phyloP scores from a whole-genome alignment of 2,797 vertebrate genomes.

The Rhinoraja longicauda region DNA sequence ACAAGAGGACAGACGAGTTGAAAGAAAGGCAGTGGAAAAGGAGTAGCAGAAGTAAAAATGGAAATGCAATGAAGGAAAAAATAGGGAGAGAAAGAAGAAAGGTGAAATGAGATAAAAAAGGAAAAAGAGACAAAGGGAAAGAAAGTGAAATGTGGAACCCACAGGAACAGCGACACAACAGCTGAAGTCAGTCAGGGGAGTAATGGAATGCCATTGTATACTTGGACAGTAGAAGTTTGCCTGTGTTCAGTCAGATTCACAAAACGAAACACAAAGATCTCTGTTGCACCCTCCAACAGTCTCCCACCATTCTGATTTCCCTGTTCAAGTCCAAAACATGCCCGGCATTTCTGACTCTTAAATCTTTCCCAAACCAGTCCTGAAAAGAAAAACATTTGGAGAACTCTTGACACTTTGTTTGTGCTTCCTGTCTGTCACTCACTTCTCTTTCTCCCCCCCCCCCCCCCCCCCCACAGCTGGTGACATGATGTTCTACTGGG shows the following conservation, averaged over 20 bases:
- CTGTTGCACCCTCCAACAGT: not conserved
- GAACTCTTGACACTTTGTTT: slow-evolving; percentile 47
- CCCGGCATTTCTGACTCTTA: slow-evolving; percentile 48
- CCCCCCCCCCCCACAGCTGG: slow-evolving; percentile 33
- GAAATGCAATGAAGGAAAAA: not conserved
- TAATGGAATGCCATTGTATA: not conserved
- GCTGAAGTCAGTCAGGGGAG: not conserved
- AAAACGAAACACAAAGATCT: slow-evolving; percentile 12
- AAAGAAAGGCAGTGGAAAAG: not conserved
- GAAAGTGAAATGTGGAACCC: not conserved
- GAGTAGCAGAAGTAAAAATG: not conserved
- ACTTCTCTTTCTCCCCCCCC: not conserved
- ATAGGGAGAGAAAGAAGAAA: not conserved
- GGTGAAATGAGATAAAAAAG: not conserved
- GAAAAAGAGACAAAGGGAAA: not conserved
- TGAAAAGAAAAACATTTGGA: slow-evolving; percentile 49
- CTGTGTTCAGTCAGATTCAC: not conserved
- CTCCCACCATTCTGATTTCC: not conserved
- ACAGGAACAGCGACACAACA: not conserved
- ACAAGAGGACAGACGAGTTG: not conserved
- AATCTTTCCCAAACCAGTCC: slow-evolving; percentile 46
- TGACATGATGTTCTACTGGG: slow-evolving; percentile 39
- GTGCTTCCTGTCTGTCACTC: slow-evolving; percentile 45
- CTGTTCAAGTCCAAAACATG: slow-evolving; percentile 42
- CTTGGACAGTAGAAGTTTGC: not conserved